Evolutionary conservation across 2,888 invertebrate species (phyloP), one percentile per base, ranked within the genome.

Genomic region (Ornithoptera alexandrae): DNA sequence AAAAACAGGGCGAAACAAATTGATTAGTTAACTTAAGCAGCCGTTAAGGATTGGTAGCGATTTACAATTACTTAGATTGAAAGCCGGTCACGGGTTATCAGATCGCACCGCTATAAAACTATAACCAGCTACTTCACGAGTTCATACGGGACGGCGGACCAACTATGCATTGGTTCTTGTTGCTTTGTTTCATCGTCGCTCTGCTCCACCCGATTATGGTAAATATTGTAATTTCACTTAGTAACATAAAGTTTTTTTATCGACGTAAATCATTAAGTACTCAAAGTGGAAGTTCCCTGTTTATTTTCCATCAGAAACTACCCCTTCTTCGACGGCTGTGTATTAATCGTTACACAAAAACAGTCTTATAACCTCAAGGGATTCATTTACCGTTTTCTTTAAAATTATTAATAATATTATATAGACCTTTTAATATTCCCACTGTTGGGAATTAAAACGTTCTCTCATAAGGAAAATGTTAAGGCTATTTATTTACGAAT

Each of bases 91-190:
- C 70, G 78, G 70, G 24, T 71, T 30, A 78, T 59, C 73, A 73
- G 6, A 65, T 67, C 30, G 4, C 22, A 50, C 24, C 69, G 20
- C 75, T 84, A 83, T 76, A 85, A 67, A 67, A 57, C 18, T 56
- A 3, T 50, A 24, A 36, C 3, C 22, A 17, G 10, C 50, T 10
- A 22, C 36, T 2, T 10, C 15, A 15, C n/a, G 1, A 30, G 20
- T 15, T 20, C 61, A 67, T 39, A 61, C 67, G 59, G 30, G 60
- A 67, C 58, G 7, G 36, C 69, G 71, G 62, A 63, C 67, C 68
- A 70, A 78, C 71, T 18, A 89, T 89, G 88, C 85, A 85, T 82
- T 86, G 84, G 86, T 67, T 84, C 4, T 65, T 75, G 61, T 63
- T 85, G 20, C 68, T 88, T 18, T 78, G 80, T 70, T 72, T 79